Percentiles rank a stretch among this genome's conserved stretches.
Conservation (phyloP, 2,888 invertebrate species). For the Trichogramma dendrolimi region DNA sequence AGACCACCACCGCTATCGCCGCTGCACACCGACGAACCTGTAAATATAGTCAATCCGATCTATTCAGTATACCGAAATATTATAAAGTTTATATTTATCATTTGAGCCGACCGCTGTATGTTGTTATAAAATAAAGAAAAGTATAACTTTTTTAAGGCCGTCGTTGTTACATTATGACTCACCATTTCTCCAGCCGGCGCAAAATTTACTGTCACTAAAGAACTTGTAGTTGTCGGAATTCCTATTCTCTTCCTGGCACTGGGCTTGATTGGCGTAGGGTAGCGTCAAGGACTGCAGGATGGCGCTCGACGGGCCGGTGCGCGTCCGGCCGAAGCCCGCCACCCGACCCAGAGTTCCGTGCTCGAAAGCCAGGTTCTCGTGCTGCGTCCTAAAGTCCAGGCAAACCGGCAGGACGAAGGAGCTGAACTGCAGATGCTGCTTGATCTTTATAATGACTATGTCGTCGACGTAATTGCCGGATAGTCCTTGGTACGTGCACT, state of each 20-base stretch:
- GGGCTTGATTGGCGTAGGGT: slow-evolving; percentile 39
- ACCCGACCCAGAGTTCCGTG: slow-evolving; percentile 40
- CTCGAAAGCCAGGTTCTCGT: slow-evolving; percentile 35
- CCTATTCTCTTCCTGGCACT: slow-evolving; percentile 36
- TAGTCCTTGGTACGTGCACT: slow-evolving; percentile 41
- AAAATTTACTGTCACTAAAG: slow-evolving; percentile 48
- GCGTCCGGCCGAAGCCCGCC: slow-evolving; percentile 48
- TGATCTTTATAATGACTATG: slow-evolving; percentile 43
- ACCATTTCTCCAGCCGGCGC: slow-evolving; percentile 51
- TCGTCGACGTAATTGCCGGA: slow-evolving; percentile 43
- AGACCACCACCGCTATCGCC: slow-evolving; percentile 55
- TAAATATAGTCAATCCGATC: slow-evolving; percentile 1
- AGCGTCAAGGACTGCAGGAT: slow-evolving; percentile 42
- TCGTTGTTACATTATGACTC: slow-evolving; percentile 22
- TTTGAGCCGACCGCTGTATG: not conserved
- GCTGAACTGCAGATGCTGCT: slow-evolving; percentile 37
- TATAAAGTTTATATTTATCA: not conserved
- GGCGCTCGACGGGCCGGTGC: slow-evolving; percentile 36
- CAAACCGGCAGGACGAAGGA: slow-evolving; percentile 41
- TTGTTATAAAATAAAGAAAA: slow-evolving; percentile 4
- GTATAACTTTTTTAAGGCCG: not conserved
- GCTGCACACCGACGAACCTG: slow-evolving; percentile 51
- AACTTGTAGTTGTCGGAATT: slow-evolving; percentile 33
- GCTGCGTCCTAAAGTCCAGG: slow-evolving; percentile 35
- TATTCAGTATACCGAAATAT: not conserved